These are phyloP conservation scores for Heterodera carotae DNA, from an alignment of 1,140 invertebrate genomes.

Conservation along the genomic window DNA sequence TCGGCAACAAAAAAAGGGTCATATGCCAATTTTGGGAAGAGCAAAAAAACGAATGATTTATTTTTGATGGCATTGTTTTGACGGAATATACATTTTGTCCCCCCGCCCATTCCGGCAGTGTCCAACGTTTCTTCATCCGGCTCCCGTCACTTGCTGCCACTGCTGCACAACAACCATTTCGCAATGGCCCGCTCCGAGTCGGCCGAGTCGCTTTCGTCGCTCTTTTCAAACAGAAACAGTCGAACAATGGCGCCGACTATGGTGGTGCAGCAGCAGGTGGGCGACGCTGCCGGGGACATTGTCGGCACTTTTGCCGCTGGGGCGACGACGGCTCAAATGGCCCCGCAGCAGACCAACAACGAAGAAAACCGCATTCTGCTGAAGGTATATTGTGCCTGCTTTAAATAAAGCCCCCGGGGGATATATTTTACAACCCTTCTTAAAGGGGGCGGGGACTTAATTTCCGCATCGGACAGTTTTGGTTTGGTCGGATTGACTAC, in stretches of 20 bases:
- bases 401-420: too few species aligned
- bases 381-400: too few species aligned
- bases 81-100: too few species aligned
- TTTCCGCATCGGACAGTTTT: too few species aligned
- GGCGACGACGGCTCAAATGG: background rate
- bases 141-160: background rate
- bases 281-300: too few species aligned
- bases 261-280: too few species aligned
- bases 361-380: slow-evolving; percentile 22
- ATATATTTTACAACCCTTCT: too few species aligned
- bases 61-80: too few species aligned
- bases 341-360: background rate
- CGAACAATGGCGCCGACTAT: background rate
- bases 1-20: background rate
- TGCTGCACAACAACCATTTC: slow-evolving; percentile 17
- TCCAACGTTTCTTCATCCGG: slow-evolving; percentile 7
- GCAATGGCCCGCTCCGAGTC: slow-evolving; percentile 17
- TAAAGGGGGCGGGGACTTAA: too few species aligned
- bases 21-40: background rate
- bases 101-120: background rate
- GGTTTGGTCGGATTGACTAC: too few species aligned
- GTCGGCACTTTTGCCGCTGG: background rate
- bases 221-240: slow-evolving; percentile 45
- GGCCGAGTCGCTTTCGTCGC: slow-evolving; percentile 49
- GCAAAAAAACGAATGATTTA: too few species aligned